Evolutionary conservation across 2,888 invertebrate species (phyloP).

Genomic region (Cryptus armator): DNA sequence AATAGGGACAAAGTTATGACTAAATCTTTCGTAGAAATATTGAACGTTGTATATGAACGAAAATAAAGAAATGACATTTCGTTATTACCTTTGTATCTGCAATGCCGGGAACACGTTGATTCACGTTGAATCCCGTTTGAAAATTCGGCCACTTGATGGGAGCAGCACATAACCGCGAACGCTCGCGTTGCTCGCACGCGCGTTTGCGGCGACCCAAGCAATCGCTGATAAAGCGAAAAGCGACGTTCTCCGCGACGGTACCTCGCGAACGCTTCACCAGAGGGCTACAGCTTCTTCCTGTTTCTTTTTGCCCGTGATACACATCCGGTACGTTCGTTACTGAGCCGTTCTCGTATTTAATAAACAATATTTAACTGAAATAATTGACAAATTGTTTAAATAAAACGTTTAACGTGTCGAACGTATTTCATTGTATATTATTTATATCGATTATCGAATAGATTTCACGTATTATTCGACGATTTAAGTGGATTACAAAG

Average conservation of each 20-base stretch:
- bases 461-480: constrained; percentile 64
- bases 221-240: constrained; percentile 15
- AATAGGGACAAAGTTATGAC: background rate
- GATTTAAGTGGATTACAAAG: constrained; percentile 77
- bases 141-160: constrained; percentile 5
- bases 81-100: background rate
- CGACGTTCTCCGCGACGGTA: background rate
- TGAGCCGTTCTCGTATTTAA: constrained; percentile 70
- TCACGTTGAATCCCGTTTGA: background rate
- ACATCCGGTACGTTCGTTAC: constrained; percentile 77
- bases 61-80: background rate
- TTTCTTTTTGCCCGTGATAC: constrained; percentile 78
- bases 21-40: background rate
- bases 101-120: background rate
- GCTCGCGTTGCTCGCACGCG: background rate
- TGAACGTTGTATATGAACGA: background rate
- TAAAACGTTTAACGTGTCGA: constrained; percentile 66
- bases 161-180: background rate
- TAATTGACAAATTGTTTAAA: constrained; percentile 71
- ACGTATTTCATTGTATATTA: constrained; percentile 22
- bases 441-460: constrained; percentile 25
- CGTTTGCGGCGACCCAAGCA: background rate
- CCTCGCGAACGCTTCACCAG: constrained; percentile 6
- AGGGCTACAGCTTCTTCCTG: constrained; percentile 74
- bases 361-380: constrained; percentile 70